phyloP scores from a whole-genome alignment of 1,140 invertebrate species.

The Papilio polytes region DNA sequence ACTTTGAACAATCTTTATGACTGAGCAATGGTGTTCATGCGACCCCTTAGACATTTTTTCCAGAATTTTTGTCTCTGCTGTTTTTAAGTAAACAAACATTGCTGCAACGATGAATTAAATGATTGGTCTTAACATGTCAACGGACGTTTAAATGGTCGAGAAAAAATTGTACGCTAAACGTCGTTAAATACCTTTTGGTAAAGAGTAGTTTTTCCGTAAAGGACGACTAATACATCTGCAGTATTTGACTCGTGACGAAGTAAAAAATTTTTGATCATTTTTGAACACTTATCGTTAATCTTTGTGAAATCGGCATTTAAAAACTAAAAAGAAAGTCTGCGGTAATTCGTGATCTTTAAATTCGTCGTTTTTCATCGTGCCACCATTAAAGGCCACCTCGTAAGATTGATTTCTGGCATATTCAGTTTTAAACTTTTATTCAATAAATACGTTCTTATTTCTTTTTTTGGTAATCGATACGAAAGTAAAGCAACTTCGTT shows the following conservation, averaged over 20 bases:
- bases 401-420: constrained; percentile 20
- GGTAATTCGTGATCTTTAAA: constrained; percentile 17
- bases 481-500: constrained; percentile 27
- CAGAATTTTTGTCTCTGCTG: background rate
- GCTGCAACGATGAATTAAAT: background rate
- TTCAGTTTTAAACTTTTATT: constrained; percentile 30
- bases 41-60: constrained; percentile 31
- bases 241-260: background rate
- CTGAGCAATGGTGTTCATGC: constrained; percentile 56
- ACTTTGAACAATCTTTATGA: constrained; percentile 63
- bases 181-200: background rate
- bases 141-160: background rate
- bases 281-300: background rate
- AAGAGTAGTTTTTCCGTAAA: background rate
- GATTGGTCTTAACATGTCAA: background rate
- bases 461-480: constrained; percentile 25
- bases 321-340: constrained; percentile 14
- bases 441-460: constrained; percentile 30
- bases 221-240: background rate
- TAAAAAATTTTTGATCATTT: no score
- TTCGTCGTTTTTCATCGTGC: constrained; percentile 7
- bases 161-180: background rate
- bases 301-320: constrained; percentile 17
- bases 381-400: constrained; percentile 8
- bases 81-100: background rate